A percentile compares a stretch with the other conserved stretches of the same genome.
Evolutionary conservation across 2,113 vertebrate genomes (phyloP).

Genomic region (Zosterops lateralis): DNA sequence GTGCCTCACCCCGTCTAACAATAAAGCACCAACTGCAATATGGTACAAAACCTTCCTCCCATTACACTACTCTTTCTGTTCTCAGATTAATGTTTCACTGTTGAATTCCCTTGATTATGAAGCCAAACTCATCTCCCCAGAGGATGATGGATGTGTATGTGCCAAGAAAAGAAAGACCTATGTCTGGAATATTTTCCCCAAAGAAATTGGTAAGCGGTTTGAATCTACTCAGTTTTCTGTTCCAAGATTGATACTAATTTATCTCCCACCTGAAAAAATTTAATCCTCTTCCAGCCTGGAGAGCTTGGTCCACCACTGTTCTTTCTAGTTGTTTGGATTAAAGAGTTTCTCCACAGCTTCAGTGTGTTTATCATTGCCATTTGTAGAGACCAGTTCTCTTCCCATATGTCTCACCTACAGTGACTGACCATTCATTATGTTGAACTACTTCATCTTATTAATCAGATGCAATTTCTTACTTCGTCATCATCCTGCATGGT

Average conservation of each 20-base stretch:
- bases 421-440: neutral
- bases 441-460: neutral
- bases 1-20: neutral
- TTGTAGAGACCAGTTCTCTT: neutral
- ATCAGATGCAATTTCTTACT: neutral
- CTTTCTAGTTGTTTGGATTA: neutral
- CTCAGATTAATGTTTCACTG: conserved; percentile 43
- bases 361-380: neutral
- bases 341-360: neutral
- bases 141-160: conserved; percentile 29
- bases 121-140: neutral
- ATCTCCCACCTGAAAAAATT: neutral
- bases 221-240: neutral
- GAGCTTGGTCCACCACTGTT: neutral
- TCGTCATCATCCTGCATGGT: neutral
- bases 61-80: neutral
- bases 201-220: conserved; percentile 27
- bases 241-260: neutral
- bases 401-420: neutral
- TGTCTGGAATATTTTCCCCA: conserved; percentile 50
- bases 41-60: neutral
- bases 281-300: neutral
- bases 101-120: conserved; percentile 17
- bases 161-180: conserved; percentile 38
- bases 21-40: neutral